Evolutionary conservation across 2,113 vertebrate species (phyloP), one percentile per base, ranked within the genome.

Genomic region (Orientallactaga bullata): DNA sequence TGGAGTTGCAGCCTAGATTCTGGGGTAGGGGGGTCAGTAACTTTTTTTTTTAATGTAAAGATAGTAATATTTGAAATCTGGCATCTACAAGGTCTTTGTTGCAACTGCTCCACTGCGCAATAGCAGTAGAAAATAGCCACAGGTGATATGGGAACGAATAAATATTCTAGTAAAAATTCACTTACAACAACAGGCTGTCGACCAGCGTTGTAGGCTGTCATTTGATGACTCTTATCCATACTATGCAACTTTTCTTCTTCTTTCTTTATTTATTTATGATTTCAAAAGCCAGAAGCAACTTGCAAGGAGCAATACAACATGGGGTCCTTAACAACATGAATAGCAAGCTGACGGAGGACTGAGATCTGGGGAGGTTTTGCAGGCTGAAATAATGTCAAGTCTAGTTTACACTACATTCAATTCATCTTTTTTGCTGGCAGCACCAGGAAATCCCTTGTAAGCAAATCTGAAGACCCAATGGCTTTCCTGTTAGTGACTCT

Each of bases 101-200:
- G 28, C 3, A 96, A 21, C 47, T 51, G 73, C 68, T 84, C 30
- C 76, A 13, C 20, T 85, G 20, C 51, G 81, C 23, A n/a, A 16
- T 20, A 66, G 16, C 39, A 16, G 61, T 26, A 47, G 47, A 85
- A 85, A 86, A 4, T 39, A 83, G 69, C 35, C 32, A 15, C 7
- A 69, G 80, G 51, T 21, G 42, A 30, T 35, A 32, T 47, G 16
- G 15, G 73, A 86, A 88, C 35, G 55, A 47, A 71, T 39, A 24
- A 13, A 55, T 82, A n/a, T 79, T 88, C 32, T 32, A 74, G 13
- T 83, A 37, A 86, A 94, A 77, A 69, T 89, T 93, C 35, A 78
- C 69, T 91, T 85, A 72, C 21, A 63, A 72, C 81, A 80, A 4
- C 16, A 79, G 68, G 35, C n/a, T 61, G 18, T 24, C 78, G 55